A percentile compares a stretch with the other conserved stretches of the same genome.
These are phyloP conservation scores for Prunella fulvescens DNA, from an alignment of 2,113 vertebrate species.

Conservation along the genomic window DNA sequence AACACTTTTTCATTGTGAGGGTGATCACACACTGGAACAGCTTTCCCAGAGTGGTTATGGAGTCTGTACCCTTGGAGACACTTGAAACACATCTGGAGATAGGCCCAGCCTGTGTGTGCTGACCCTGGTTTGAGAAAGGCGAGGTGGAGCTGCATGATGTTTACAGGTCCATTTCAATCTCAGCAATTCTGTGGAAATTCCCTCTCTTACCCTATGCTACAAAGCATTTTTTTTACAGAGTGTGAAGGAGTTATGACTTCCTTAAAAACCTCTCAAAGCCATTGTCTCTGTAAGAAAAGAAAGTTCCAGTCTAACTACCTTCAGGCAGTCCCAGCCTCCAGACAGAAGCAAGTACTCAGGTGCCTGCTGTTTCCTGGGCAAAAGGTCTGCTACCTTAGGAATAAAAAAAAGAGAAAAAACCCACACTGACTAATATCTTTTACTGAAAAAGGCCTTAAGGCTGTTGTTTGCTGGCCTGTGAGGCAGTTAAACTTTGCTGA, in stretches of 20 bases:
- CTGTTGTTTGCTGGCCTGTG: neutral
- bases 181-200: rapidly evolving
- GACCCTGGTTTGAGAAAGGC: neutral
- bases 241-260: neutral
- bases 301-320: neutral
- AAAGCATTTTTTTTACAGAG: neutral
- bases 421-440: neutral
- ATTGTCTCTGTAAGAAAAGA: neutral
- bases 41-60: neutral
- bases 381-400: neutral
- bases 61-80: neutral
- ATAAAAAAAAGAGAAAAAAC: neutral
- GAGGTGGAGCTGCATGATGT: neutral
- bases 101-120: neutral
- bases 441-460: neutral
- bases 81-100: neutral
- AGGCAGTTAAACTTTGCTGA: neutral
- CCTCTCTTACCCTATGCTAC: neutral
- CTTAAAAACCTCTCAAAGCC: neutral
- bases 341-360: neutral
- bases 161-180: neutral
- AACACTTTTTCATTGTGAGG: neutral
- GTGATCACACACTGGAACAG: neutral
- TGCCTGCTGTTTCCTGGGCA: neutral
- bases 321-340: neutral